Evolutionary conservation across 2,888 invertebrate genomes (phyloP).

Genomic region (Polydesmus complanatus): DNA sequence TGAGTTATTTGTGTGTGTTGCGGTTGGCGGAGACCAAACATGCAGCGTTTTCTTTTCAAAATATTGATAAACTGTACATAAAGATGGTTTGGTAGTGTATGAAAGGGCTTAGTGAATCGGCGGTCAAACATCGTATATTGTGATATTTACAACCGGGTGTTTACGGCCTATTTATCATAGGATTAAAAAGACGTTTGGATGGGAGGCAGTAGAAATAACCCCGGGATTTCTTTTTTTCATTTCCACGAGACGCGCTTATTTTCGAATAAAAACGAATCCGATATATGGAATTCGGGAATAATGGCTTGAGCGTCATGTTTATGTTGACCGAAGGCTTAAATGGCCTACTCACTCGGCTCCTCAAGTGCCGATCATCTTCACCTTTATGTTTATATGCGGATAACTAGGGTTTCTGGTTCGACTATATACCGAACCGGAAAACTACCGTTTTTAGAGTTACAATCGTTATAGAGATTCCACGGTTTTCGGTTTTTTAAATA

Average conservation of each 20-base stretch:
- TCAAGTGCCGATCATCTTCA: neutral
- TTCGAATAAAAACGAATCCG: too few relatives aligned
- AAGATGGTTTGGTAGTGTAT: neutral
- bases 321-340: neutral
- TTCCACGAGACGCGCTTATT: too few relatives aligned
- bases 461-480: too few relatives aligned
- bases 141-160: conserved; percentile 1
- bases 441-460: too few relatives aligned
- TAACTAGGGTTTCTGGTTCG: too few relatives aligned
- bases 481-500: too few relatives aligned
- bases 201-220: neutral
- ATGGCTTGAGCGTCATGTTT: neutral
- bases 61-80: neutral
- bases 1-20: neutral
- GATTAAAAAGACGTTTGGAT: conserved; percentile 12
- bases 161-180: conserved; percentile 12
- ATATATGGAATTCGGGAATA: neutral
- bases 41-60: neutral
- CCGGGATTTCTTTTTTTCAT: too few relatives aligned
- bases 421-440: too few relatives aligned
- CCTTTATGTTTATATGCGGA: neutral
- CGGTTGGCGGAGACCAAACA: neutral
- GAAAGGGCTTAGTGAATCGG: neutral
- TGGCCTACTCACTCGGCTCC: too few relatives aligned
- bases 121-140: neutral